A percentile compares a stretch with the other conserved stretches of the same genome.
Conservation (phyloP, 2,113 vertebrate species). For the Stercorarius parasiticus region DNA sequence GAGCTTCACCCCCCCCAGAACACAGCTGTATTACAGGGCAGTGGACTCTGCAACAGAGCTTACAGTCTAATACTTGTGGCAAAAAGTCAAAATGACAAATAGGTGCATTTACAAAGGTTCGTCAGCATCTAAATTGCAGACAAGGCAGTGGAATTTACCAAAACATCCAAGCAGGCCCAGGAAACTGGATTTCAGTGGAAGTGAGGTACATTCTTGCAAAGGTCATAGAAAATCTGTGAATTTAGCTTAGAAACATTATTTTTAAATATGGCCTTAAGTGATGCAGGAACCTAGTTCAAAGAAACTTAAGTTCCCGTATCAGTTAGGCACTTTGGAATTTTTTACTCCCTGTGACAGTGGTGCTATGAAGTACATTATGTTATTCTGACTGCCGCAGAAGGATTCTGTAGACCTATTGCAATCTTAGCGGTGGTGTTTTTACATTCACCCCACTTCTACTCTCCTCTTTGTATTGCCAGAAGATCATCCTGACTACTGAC, state of each 20-base stretch:
- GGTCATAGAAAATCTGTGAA: neutral
- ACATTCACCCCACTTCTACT: neutral
- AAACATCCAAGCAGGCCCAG: neutral
- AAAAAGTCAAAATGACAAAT: neutral
- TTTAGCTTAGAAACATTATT: neutral
- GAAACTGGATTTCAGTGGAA: neutral
- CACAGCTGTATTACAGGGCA: neutral
- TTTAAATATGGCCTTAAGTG: neutral
- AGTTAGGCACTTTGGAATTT: neutral
- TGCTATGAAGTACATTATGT: neutral
- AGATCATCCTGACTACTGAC: neutral
- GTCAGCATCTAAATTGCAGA: neutral
- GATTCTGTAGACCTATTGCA: neutral
- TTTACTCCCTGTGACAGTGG: neutral
- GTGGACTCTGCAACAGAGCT: neutral
- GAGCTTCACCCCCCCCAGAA: neutral
- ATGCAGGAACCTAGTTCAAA: neutral
- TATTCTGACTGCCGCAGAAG: neutral
- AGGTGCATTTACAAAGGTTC: neutral
- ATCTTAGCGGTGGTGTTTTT: neutral
- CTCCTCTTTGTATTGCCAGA: neutral
- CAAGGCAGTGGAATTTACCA: neutral
- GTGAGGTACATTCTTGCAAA: neutral
- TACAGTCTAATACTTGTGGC: neutral
- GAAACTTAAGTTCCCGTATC: neutral